Evolutionary conservation across 2,113 vertebrate species (phyloP).

Genomic region (Murina feae): DNA sequence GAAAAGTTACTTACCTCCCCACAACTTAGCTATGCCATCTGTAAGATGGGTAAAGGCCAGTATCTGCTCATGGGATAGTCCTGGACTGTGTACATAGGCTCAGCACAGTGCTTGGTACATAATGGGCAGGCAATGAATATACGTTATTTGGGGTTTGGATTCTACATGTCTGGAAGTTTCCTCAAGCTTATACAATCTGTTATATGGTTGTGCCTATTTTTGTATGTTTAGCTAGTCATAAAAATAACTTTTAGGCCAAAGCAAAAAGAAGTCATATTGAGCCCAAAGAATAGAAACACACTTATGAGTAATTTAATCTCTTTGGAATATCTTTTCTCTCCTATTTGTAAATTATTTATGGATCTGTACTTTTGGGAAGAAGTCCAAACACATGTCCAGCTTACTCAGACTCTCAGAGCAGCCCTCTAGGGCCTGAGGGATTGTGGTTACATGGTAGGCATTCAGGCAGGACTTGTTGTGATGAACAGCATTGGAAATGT

Average conservation of each 20-base stretch:
- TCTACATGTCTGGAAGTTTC: neutral
- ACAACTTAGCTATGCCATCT: neutral
- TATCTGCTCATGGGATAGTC: neutral
- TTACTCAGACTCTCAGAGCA: neutral
- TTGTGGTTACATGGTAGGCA: neutral
- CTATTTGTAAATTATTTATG: conserved; percentile 1
- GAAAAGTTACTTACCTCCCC: neutral
- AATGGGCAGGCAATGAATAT: neutral
- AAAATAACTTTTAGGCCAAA: conserved; percentile 32
- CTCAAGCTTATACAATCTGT: neutral
- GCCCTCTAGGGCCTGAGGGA: neutral
- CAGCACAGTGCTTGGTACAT: neutral
- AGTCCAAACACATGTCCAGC: neutral
- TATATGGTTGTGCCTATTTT: conserved; percentile 30
- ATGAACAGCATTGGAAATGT: neutral
- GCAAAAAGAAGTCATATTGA: conserved; percentile 26
- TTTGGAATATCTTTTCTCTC: neutral
- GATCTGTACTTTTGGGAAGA: conserved; percentile 7
- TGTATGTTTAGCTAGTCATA: neutral
- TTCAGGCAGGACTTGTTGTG: neutral
- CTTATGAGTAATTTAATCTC: conserved; percentile 3
- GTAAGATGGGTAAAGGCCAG: neutral
- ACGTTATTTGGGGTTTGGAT: neutral
- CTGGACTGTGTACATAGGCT: neutral
- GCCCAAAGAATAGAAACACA: neutral